Evolutionary conservation across 2,888 invertebrate species (phyloP).

Genomic region (Cataglyphis livida): DNA sequence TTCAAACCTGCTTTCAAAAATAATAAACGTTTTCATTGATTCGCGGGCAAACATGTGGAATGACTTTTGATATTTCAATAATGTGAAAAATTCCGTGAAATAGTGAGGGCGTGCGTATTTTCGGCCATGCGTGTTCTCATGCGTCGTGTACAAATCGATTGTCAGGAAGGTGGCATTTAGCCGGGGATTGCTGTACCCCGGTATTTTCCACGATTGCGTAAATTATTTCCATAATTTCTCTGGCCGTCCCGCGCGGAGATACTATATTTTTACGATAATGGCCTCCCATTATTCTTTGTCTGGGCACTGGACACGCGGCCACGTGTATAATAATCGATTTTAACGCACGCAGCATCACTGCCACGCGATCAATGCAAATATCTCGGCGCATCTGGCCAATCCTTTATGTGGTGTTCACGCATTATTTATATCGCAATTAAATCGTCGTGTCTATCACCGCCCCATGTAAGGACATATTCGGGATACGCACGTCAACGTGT

Average conservation of each 20-base stretch:
- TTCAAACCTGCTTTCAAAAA: conserved; percentile 36
- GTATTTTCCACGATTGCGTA: conserved; percentile 58
- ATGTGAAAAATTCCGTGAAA: conserved; percentile 53
- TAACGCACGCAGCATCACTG: conserved; percentile 38
- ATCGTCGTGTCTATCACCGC: conserved; percentile 15
- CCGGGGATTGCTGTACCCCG: conserved; percentile 44
- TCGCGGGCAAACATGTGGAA: conserved; percentile 41
- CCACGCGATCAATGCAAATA: conserved; percentile 14
- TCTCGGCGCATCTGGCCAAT: not conserved
- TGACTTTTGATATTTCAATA: conserved; percentile 53
- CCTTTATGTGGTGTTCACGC: conserved; percentile 10
- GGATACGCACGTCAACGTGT: not conserved
- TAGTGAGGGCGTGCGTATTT: conserved; percentile 12
- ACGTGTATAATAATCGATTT: conserved; percentile 58
- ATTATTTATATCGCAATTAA: conserved; percentile 48
- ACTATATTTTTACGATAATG: conserved; percentile 65
- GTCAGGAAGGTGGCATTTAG: conserved; percentile 39
- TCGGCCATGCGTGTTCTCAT: conserved; percentile 25
- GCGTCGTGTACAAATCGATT: conserved; percentile 54
- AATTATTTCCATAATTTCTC: conserved; percentile 66
- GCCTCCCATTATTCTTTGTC: conserved; percentile 59
- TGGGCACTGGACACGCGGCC: conserved; percentile 49
- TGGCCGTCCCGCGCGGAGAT: conserved; percentile 27
- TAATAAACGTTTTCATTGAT: conserved; percentile 52
- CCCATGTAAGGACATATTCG: not conserved